These are phyloP conservation scores for Ammodytes marinus DNA, from an alignment of 2,113 vertebrate species.

Conservation along the genomic window DNA sequence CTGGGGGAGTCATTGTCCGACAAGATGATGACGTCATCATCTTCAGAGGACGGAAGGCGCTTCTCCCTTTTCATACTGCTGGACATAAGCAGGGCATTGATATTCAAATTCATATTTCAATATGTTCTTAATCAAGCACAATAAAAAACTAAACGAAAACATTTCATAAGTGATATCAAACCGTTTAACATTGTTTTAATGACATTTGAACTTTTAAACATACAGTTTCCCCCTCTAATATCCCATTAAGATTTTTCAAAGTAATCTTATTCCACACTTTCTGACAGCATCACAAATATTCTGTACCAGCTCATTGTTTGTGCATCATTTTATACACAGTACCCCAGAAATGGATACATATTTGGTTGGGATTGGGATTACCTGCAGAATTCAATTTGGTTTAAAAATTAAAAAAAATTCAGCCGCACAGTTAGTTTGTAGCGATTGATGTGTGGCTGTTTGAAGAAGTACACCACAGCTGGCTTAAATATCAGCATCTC, in stretches of 20 bases:
- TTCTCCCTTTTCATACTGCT: constrained; percentile 89
- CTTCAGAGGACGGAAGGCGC: constrained; percentile 87
- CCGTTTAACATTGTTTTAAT: background rate
- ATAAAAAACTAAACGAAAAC: too few species aligned
- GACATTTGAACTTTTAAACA: background rate
- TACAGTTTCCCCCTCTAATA: background rate
- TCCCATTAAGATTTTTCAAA: background rate
- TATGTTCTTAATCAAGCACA: background rate
- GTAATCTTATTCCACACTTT: background rate
- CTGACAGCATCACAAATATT: background rate
- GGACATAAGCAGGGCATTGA: constrained; percentile 10
- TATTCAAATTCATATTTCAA: background rate
- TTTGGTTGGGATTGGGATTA: background rate
- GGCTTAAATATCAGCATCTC: constrained; percentile 18
- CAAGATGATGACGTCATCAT: constrained; percentile 91
- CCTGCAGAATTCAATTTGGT: background rate
- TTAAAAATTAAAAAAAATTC: constrained; percentile 3
- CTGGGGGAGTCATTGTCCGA: constrained; percentile 93
- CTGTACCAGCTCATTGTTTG: background rate
- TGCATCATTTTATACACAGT: background rate
- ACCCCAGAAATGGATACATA: background rate
- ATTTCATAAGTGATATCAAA: background rate
- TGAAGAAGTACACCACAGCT: background rate
- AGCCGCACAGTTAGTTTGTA: background rate
- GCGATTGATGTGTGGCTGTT: background rate